Evolutionary conservation across 1,140 invertebrate genomes (phyloP).

Genomic region (Lordiphosa mommai): DNA sequence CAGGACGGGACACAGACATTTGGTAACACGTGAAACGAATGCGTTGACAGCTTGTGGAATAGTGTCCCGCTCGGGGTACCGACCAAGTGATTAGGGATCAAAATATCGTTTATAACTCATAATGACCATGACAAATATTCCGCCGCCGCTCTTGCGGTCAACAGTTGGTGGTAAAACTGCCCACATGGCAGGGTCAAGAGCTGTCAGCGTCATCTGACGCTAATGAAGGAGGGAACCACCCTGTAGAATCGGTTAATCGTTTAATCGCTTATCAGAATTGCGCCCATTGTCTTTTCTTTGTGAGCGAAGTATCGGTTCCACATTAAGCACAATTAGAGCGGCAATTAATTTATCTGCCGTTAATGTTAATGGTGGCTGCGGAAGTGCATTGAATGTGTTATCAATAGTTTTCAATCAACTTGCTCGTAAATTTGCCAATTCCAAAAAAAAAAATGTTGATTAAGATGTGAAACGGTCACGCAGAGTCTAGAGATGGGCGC

Average conservation of each 20-base stretch:
- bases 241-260: constrained; percentile 9
- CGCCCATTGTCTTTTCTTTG: constrained; percentile 35
- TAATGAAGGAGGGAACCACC: not conserved
- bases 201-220: constrained; percentile 39
- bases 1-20: constrained; percentile 53
- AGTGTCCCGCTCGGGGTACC: constrained; percentile 18
- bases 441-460: constrained; percentile 27
- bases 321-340: constrained; percentile 67
- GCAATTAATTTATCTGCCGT: constrained; percentile 70
- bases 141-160: constrained; percentile 39
- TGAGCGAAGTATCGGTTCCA: constrained; percentile 46
- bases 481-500: not conserved
- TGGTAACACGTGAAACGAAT: constrained; percentile 71
- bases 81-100: constrained; percentile 69
- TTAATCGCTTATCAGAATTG: constrained; percentile 63
- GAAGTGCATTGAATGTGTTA: constrained; percentile 22
- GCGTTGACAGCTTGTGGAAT: constrained; percentile 68
- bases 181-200: constrained; percentile 31
- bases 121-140: constrained; percentile 73
- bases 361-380: constrained; percentile 62
- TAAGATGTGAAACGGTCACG: constrained; percentile 1
- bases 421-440: constrained; percentile 67
- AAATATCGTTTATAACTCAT: constrained; percentile 77
- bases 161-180: constrained; percentile 28
- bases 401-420: constrained; percentile 47